These are phyloP conservation scores for Shargacucullia verbasci DNA, from an alignment of 2,888 invertebrate genomes.

Conservation along the genomic window DNA sequence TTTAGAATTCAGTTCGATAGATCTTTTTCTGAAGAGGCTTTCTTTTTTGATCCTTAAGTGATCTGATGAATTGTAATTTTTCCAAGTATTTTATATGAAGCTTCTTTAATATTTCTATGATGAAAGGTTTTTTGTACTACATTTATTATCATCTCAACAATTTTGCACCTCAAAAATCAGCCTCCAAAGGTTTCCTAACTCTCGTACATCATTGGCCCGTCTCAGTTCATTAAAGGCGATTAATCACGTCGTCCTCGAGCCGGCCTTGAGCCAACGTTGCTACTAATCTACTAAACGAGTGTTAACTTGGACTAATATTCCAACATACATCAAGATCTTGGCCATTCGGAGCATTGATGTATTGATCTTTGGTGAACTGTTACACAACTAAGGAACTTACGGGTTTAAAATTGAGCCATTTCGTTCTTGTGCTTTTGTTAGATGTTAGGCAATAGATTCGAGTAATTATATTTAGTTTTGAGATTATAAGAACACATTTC, in stretches of 20 bases:
- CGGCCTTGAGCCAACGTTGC: conserved; percentile 56
- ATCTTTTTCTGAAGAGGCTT: no score
- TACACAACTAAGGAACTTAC: conserved; percentile 29
- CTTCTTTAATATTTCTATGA: no score
- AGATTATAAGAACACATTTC: no score
- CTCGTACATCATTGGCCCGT: conserved; percentile 52
- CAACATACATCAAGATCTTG: conserved; percentile 53
- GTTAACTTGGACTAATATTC: conserved; percentile 63
- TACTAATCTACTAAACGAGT: conserved; percentile 64
- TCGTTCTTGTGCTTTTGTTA: conserved; percentile 1
- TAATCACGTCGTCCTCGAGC: conserved; percentile 59
- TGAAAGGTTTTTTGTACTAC: no score
- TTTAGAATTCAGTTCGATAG: no score
- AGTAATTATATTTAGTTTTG: no score
- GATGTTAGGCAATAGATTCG: neutral
- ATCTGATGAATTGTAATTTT: no score
- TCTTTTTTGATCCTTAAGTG: no score
- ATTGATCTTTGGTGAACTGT: conserved; percentile 33
- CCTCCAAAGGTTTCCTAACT: conserved; percentile 23
- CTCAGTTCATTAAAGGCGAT: conserved; percentile 67
- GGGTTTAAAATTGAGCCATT: conserved; percentile 10
- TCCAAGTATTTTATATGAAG: no score
- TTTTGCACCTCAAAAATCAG: conserved; percentile 1
- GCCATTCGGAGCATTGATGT: conserved; percentile 49
- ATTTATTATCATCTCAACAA: neutral